phyloP scores from a whole-genome alignment of 2,888 invertebrate genomes.

The Lasioglossum malachurum region DNA sequence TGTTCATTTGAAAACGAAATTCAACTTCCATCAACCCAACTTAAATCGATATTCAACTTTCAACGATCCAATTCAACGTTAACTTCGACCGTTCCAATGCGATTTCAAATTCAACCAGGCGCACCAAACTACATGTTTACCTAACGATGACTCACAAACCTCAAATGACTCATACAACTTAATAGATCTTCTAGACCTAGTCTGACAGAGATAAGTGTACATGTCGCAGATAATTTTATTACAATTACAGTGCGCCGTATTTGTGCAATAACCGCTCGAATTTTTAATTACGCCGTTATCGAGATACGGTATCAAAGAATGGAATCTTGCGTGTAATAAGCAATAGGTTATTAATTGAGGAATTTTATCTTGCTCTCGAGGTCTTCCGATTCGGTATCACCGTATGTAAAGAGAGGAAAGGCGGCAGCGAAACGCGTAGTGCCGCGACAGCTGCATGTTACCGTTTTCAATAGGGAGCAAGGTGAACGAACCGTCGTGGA shows the following conservation, averaged over 20 bases:
- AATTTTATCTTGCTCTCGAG: neutral
- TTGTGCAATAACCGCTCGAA: neutral
- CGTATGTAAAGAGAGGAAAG: neutral
- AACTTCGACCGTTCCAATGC: neutral
- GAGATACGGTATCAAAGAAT: neutral
- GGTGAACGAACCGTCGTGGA: constrained; percentile 70
- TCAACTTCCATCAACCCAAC: neutral
- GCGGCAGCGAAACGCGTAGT: neutral
- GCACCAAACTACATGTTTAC: neutral
- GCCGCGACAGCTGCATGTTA: constrained; percentile 59
- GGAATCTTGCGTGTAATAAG: neutral
- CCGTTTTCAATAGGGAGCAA: constrained; percentile 51
- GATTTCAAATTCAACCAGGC: neutral
- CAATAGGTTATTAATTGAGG: neutral
- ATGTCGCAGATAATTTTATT: neutral
- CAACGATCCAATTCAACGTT: neutral
- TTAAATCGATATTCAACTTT: neutral
- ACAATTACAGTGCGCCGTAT: neutral
- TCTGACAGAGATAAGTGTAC: neutral
- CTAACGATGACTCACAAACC: neutral
- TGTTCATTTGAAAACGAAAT: neutral
- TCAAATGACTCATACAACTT: neutral
- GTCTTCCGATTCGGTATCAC: neutral
- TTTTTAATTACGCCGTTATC: neutral
- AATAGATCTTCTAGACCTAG: neutral